phyloP scores from a whole-genome alignment of 2,113 vertebrate species.

The Malurus cyaneus region DNA sequence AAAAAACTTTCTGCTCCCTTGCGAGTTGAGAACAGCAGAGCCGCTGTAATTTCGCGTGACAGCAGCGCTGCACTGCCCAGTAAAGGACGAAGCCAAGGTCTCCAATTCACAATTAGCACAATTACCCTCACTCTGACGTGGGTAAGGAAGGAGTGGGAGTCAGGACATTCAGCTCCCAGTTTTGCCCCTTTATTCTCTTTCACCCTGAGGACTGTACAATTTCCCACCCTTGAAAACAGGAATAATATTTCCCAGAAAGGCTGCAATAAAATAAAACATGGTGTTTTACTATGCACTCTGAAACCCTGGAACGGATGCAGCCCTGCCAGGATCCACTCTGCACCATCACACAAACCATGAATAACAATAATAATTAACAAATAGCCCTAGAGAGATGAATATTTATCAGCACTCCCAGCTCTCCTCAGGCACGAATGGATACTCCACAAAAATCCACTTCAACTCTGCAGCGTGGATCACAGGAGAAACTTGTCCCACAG shows the following conservation, averaged over 20 bases:
- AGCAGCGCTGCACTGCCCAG: neutral
- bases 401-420: neutral
- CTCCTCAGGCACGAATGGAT: neutral
- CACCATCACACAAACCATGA: neutral
- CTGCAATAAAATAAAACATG: neutral
- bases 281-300: neutral
- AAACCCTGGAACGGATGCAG: neutral
- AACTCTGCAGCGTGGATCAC: rapidly evolving
- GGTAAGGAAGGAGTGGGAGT: neutral
- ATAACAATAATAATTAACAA: conserved; percentile 1
- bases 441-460: neutral
- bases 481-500: neutral
- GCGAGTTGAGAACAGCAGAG: neutral
- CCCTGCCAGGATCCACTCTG: neutral
- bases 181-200: neutral
- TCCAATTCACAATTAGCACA: neutral
- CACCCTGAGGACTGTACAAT: neutral
- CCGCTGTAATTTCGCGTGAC: neutral
- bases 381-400: neutral
- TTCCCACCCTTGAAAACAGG: neutral
- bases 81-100: neutral
- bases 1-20: neutral
- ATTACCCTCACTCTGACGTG: neutral
- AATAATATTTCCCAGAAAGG: neutral
- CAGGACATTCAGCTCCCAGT: conserved; percentile 2